Evolutionary conservation across 2,888 invertebrate species (phyloP).

Genomic region (Patella depressa): DNA sequence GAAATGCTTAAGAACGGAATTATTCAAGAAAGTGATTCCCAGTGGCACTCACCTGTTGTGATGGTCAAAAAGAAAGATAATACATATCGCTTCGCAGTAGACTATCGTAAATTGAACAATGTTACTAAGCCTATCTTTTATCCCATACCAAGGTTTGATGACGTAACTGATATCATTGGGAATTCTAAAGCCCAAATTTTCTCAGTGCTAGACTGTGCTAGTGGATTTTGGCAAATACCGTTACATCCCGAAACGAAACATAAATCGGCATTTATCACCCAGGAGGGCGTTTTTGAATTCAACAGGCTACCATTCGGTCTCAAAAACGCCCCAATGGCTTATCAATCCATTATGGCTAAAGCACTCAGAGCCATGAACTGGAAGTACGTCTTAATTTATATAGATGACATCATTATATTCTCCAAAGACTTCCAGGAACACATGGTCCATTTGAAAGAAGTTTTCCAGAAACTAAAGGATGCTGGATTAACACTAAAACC

Average conservation of each 20-base stretch:
- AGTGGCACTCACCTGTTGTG: constrained; percentile 39
- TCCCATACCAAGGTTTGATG: constrained; percentile 34
- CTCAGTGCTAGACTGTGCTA: constrained; percentile 31
- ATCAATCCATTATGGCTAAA: constrained; percentile 34
- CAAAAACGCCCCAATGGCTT: constrained; percentile 37
- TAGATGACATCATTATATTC: constrained; percentile 44
- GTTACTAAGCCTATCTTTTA: constrained; percentile 33
- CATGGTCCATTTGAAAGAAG: constrained; percentile 29
- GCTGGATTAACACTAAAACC: constrained; percentile 39
- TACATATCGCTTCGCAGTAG: constrained; percentile 37
- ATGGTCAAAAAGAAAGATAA: constrained; percentile 35
- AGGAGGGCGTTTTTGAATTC: constrained; percentile 36
- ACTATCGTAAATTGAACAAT: constrained; percentile 36
- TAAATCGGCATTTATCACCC: constrained; percentile 39
- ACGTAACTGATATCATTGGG: constrained; percentile 35
- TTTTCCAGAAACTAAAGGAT: constrained; percentile 32
- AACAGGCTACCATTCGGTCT: constrained; percentile 42
- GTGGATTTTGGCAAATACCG: constrained; percentile 34
- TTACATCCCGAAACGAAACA: constrained; percentile 30
- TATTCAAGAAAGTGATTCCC: neutral
- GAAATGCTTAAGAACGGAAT: constrained; percentile 34
- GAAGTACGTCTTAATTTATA: constrained; percentile 40
- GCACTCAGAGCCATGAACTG: constrained; percentile 38
- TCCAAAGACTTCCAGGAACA: constrained; percentile 34
- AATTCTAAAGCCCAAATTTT: constrained; percentile 27